Conservation (phyloP, 2,113 vertebrate species). For the Hippocampus zosterae region DNA sequence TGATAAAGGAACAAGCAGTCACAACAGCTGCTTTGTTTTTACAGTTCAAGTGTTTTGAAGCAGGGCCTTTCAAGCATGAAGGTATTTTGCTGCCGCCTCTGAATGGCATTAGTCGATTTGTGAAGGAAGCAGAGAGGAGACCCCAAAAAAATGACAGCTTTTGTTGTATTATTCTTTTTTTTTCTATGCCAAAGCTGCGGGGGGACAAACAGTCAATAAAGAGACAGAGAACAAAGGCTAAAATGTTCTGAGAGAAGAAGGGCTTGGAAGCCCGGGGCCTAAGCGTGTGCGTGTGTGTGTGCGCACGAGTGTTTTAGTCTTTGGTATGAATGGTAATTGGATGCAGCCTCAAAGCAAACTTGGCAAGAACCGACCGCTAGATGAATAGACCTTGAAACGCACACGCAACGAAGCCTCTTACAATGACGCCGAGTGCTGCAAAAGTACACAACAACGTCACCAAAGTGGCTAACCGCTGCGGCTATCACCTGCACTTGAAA, state of each 20-base stretch:
- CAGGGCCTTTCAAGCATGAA: background rate
- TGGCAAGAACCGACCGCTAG: slow-evolving; percentile 16
- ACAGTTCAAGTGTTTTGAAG: background rate
- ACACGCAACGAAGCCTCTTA: slow-evolving; percentile 49
- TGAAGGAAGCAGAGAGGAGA: background rate
- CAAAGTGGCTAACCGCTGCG: slow-evolving; percentile 27
- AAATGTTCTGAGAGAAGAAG: slow-evolving; percentile 15
- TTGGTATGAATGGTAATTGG: slow-evolving; percentile 13
- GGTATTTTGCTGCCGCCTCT: background rate
- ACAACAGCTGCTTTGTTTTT: no score
- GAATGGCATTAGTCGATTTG: slow-evolving; percentile 1
- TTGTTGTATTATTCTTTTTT: slow-evolving; percentile 37
- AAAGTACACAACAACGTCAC: slow-evolving; percentile 28
- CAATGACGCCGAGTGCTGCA: slow-evolving; percentile 24
- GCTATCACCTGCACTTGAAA: slow-evolving; percentile 6
- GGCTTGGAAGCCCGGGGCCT: slow-evolving; percentile 12
- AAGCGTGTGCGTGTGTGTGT: background rate
- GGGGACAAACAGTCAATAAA: slow-evolving; percentile 19
- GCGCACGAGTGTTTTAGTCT: slow-evolving; percentile 7
- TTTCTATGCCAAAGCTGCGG: slow-evolving; percentile 13
- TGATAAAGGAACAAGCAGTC: no score
- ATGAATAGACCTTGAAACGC: slow-evolving; percentile 27
- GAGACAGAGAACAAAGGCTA: slow-evolving; percentile 20
- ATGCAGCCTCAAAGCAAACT: slow-evolving; percentile 26
- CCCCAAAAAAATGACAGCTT: slow-evolving; percentile 6